Base-by-base conservation (phyloP, 2,113 vertebrate species). In the Podilymbus podiceps region DNA sequence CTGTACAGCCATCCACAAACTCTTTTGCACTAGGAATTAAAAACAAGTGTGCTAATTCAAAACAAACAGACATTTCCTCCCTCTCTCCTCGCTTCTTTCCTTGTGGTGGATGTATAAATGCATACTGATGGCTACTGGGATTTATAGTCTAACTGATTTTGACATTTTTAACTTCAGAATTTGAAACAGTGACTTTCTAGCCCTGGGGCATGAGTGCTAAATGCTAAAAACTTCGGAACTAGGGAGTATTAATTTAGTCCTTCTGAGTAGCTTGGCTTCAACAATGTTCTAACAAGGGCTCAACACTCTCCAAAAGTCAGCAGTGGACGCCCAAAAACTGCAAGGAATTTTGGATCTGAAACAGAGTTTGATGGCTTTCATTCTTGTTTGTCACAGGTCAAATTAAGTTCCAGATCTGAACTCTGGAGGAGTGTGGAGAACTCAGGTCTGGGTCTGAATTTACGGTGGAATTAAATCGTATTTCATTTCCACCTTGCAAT, bases 101-200 rank as follows among this genome's bases (percentile, higher is more conserved):
- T 84, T 87, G 72, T 75, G 92, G 93, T 91, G 63, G 12, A 69
- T 74, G 89, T 77, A 85, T 91, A 95, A 92, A 97, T 90, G 68
- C 42, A 96, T 22, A 89, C 35, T 88, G 94, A 96, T 84, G 68
- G 63, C 58, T 76, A 74, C 55, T 71, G 93, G n/a, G 11, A 90
- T 97, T 96, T 90, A 71, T 17, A 62, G 56, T 72, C 38, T 94
- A 97, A 97, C 86, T 30, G 35, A 42, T 90, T 96, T 95, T 96
- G 97, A 97, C 89, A 84, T 94, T 97, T 95, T 95, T 83, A 91
- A 95, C 93, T 97, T 91, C 30, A 89, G 40, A 93, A 96, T 96
- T 92, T 92, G 91, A 89, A 97, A 85, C 78, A 82, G 44, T 67
- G 74, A 90, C 81, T 94, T 93, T 95, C 79, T 88, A 91, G 94